Evolutionary conservation across 92 coral and sea anemone species (phyloP).

Genomic region (Paragorgia papillata): DNA sequence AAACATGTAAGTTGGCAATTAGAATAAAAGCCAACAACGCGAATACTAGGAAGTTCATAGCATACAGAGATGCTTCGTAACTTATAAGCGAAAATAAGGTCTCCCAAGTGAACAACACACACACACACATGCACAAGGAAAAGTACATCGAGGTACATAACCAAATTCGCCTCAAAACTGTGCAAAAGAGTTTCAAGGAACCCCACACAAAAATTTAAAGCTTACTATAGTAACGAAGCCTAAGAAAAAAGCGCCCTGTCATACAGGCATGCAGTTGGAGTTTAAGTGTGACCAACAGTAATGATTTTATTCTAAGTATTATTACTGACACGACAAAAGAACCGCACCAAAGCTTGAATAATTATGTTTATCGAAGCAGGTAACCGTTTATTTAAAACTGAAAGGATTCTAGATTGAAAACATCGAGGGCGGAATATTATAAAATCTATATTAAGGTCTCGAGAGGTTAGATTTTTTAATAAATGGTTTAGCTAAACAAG

Average conservation of each 20-base stretch:
- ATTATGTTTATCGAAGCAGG: neutral
- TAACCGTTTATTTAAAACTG: neutral
- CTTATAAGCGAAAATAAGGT: no score
- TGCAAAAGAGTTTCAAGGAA: no score
- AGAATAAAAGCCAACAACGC: neutral
- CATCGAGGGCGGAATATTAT: neutral
- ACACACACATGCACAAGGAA: no score
- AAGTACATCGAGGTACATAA: no score
- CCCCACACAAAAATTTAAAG: no score
- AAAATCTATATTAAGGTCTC: neutral
- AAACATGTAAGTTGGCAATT: constrained; percentile 33
- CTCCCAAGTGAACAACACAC: no score
- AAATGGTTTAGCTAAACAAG: neutral
- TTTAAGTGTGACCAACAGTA: no score
- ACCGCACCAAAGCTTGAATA: neutral
- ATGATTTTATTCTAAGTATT: neutral
- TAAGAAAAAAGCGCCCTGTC: no score
- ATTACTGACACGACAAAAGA: neutral
- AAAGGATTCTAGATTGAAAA: neutral
- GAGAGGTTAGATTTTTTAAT: neutral
- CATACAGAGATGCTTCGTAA: neutral
- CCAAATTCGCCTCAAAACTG: no score
- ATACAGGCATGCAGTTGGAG: no score
- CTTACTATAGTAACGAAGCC: no score
- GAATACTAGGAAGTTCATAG: neutral